These are phyloP conservation scores for Eretmochelys imbricata DNA, from an alignment of 2,113 vertebrate species.

Conservation along the genomic window DNA sequence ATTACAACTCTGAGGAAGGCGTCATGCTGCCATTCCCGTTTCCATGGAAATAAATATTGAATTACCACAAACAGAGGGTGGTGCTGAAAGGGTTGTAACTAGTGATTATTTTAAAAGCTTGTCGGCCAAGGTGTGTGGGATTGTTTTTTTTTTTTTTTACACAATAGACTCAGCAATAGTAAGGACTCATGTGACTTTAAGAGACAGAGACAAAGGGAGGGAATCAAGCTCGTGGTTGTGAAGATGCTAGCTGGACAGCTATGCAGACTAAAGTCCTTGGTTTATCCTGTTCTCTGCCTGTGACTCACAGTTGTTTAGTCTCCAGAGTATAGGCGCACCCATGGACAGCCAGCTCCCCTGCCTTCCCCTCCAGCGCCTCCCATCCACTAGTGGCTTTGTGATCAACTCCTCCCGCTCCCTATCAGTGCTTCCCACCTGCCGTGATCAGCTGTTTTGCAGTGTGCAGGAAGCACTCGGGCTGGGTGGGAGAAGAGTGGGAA, in stretches of 20 bases:
- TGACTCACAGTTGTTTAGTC: neutral
- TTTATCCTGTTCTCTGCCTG: neutral
- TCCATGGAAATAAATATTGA: conserved; percentile 74
- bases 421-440: too few relatives aligned
- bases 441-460: too few relatives aligned
- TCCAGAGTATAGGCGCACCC: neutral
- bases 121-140: neutral
- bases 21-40: conserved; percentile 59
- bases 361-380: too few relatives aligned
- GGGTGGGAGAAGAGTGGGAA: too few relatives aligned
- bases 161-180: neutral
- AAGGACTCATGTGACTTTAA: neutral
- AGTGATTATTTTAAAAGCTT: conserved; percentile 39
- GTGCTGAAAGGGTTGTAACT: conserved; percentile 21
- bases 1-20: conserved; percentile 66
- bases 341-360: too few relatives aligned
- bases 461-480: too few relatives aligned
- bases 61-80: conserved; percentile 39
- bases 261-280: neutral
- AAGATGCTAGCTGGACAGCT: neutral
- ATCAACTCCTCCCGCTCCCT: too few relatives aligned
- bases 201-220: neutral
- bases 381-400: too few relatives aligned
- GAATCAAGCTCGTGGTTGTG: accelerated
- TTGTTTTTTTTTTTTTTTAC: neutral